phyloP scores from a whole-genome alignment of 2,113 vertebrate genomes.

The Plectropomus leopardus region DNA sequence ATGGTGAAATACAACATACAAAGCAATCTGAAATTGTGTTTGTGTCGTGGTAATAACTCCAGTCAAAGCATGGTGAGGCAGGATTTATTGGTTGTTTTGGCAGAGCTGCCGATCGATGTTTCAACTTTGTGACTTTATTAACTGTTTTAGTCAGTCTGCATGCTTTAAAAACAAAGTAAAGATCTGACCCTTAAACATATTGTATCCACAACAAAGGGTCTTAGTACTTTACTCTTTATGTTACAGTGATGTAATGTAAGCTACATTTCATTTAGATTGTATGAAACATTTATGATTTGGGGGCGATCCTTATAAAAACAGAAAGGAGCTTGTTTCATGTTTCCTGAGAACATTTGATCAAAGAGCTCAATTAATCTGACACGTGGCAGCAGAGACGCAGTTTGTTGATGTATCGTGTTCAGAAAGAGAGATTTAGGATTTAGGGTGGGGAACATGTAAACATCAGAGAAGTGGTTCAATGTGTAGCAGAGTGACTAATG shows the following conservation, averaged over 20 bases:
- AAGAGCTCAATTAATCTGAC: background rate
- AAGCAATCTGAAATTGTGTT: background rate
- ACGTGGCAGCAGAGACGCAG: background rate
- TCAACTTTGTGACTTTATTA: constrained; percentile 17
- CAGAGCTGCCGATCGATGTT: no score
- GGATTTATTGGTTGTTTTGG: constrained; percentile 8
- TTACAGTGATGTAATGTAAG: background rate
- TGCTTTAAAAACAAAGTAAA: background rate
- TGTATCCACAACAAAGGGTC: constrained; percentile 16
- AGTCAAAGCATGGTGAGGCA: background rate
- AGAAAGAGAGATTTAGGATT: constrained; percentile 1
- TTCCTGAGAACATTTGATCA: constrained; percentile 16
- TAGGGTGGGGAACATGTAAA: background rate
- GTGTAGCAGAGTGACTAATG: background rate
- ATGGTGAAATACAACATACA: no score
- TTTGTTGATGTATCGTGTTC: background rate
- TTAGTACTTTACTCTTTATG: constrained; percentile 8
- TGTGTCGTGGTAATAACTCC: background rate
- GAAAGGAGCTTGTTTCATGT: background rate
- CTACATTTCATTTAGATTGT: background rate
- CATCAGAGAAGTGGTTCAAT: constrained; percentile 15
- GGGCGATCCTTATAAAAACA: background rate
- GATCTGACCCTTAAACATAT: background rate
- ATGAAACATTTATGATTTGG: background rate
- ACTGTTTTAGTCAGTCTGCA: background rate